Conservation (phyloP, 2,888 invertebrate species). For the Leptura quadrifasciata region DNA sequence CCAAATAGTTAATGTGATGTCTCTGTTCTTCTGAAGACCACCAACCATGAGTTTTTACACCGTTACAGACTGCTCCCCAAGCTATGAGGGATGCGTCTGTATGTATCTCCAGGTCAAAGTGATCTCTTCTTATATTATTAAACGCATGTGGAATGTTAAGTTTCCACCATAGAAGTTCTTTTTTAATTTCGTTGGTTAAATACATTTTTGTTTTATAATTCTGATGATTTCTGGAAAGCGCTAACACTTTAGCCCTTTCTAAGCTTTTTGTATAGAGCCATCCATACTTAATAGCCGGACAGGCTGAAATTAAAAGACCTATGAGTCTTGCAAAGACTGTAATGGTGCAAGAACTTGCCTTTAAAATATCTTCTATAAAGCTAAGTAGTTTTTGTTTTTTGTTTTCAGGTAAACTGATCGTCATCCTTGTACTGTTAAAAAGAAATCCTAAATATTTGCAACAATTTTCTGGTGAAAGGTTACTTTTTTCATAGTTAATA, state of each 20-base stretch:
- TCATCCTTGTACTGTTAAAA: neutral
- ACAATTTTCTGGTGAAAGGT: neutral
- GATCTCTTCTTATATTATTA: neutral
- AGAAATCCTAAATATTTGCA: neutral
- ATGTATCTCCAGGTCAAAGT: neutral
- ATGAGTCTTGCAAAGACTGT: neutral
- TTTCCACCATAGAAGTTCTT: neutral
- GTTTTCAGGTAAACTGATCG: neutral
- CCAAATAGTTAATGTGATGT: neutral
- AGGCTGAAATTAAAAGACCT: neutral
- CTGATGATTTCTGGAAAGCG: neutral
- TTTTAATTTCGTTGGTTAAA: neutral
- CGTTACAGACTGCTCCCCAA: neutral
- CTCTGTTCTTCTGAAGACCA: neutral
- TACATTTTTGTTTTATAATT: neutral
- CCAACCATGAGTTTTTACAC: neutral
- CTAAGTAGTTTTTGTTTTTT: neutral
- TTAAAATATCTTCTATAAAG: neutral
- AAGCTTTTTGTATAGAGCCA: slow-evolving; percentile 8
- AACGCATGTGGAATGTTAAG: neutral
- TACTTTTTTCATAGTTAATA: slow-evolving; percentile 6
- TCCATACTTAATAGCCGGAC: neutral
- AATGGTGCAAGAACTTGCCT: neutral
- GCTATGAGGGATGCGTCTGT: neutral
- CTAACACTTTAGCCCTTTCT: neutral